A percentile compares a stretch with the other conserved stretches of the same genome.
These are phyloP conservation scores for Odobenus rosmarus DNA, from an alignment of 2,113 vertebrate genomes.

Conservation along the genomic window DNA sequence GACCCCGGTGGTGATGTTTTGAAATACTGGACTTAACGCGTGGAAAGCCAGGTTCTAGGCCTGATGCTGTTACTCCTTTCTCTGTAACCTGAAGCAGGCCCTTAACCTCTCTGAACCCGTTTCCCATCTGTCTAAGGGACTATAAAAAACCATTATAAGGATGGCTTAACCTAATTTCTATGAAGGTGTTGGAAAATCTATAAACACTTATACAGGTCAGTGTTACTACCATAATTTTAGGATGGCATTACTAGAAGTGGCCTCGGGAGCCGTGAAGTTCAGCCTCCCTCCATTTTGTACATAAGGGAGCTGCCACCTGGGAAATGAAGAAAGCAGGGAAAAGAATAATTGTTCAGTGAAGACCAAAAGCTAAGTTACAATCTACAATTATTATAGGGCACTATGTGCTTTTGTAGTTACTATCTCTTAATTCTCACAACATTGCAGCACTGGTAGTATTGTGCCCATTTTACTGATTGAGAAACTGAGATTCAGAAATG, in stretches of 20 bases:
- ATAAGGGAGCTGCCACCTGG: background rate
- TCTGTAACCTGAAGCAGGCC: background rate
- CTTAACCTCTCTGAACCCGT: background rate
- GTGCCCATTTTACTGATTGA: background rate
- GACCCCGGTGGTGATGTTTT: background rate
- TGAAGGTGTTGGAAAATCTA: background rate
- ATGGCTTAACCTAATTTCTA: background rate
- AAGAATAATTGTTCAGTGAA: background rate
- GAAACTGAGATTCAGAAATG: slow-evolving; percentile 20
- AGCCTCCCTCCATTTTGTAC: background rate
- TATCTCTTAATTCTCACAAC: background rate
- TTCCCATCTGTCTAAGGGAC: background rate
- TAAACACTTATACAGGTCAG: background rate
- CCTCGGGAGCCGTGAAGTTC: background rate
- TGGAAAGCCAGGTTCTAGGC: background rate
- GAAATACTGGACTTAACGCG: no score
- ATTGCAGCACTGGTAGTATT: background rate
- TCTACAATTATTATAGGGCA: background rate
- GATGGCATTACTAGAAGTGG: background rate
- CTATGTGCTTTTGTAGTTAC: no score
- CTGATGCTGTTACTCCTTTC: background rate
- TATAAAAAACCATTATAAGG: background rate
- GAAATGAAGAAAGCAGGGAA: background rate
- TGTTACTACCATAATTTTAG: background rate
- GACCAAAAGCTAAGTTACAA: background rate